Percentiles rank a stretch among this genome's conserved stretches.
These are phyloP conservation scores for Cataglyphis hispanica DNA, from an alignment of 1,140 invertebrate genomes.

Conservation along the genomic window DNA sequence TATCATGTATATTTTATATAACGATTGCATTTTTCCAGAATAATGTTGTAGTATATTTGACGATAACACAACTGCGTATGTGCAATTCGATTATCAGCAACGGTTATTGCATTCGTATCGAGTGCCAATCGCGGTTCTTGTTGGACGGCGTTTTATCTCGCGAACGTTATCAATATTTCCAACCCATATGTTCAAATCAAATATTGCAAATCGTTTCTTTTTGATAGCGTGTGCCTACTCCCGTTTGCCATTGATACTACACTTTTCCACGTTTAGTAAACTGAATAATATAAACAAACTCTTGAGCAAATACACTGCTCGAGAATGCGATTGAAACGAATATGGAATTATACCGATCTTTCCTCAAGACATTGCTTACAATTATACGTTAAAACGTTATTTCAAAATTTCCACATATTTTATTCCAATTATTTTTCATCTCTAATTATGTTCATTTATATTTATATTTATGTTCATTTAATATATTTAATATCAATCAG, in stretches of 20 bases:
- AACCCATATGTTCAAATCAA: constrained; percentile 69
- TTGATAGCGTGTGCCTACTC: constrained; percentile 61
- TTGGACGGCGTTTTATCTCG: constrained; percentile 61
- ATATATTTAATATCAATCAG: no score
- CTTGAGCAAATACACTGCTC: neutral
- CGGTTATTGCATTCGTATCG: constrained; percentile 70
- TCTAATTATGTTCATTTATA: neutral
- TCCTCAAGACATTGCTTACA: constrained; percentile 1
- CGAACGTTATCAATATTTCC: constrained; percentile 63
- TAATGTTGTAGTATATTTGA: constrained; percentile 64
- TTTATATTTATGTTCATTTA: neutral
- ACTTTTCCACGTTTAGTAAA: constrained; percentile 57
- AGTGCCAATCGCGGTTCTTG: constrained; percentile 50
- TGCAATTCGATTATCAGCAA: constrained; percentile 74
- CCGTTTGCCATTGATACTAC: constrained; percentile 17
- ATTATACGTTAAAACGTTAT: neutral
- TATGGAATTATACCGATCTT: constrained; percentile 7
- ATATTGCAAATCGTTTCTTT: constrained; percentile 70
- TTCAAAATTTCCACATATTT: neutral
- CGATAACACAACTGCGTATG: constrained; percentile 69
- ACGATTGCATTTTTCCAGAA: constrained; percentile 57
- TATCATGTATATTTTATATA: neutral
- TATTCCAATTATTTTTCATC: neutral
- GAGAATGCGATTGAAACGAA: neutral
- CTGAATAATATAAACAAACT: constrained; percentile 25